phyloP scores from a whole-genome alignment of 2,797 vertebrate genomes.

The Helicolenus hilgendorfi region DNA sequence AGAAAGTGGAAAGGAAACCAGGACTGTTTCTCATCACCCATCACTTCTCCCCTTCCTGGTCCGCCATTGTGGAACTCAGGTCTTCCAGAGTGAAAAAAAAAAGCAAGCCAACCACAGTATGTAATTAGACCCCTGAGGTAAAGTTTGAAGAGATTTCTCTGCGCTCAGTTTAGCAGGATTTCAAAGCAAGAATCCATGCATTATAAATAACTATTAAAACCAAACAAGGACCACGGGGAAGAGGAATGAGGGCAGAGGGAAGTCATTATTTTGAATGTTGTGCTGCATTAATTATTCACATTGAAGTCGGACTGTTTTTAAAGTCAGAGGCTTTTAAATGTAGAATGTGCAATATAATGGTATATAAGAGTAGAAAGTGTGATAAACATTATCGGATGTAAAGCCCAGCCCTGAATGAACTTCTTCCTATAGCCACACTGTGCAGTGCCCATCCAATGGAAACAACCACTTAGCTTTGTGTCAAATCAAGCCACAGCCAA shows the following conservation, averaged over 20 bases:
- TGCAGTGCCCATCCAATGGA: constrained; percentile 45
- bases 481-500: constrained; percentile 46
- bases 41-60: constrained; percentile 40
- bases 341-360: not conserved
- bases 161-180: constrained; percentile 55
- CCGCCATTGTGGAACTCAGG: constrained; percentile 42
- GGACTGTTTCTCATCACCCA: constrained; percentile 70
- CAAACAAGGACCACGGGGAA: constrained; percentile 33
- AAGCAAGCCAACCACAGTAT: constrained; percentile 30
- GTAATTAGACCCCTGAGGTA: constrained; percentile 69
- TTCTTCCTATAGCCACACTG: constrained; percentile 49
- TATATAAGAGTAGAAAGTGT: not conserved
- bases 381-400: not conserved
- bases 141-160: constrained; percentile 66
- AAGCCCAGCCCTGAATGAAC: not conserved
- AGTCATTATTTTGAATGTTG: constrained; percentile 34
- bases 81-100: constrained; percentile 49
- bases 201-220: constrained; percentile 65
- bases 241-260: constrained; percentile 15
- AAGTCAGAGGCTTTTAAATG: constrained; percentile 1
- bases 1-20: constrained; percentile 33
- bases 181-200: constrained; percentile 56
- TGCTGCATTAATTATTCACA: constrained; percentile 65
- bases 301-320: constrained; percentile 14
- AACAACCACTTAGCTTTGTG: constrained; percentile 64